phyloP scores from a whole-genome alignment of 2,113 vertebrate species.

The Numenius arquata region DNA sequence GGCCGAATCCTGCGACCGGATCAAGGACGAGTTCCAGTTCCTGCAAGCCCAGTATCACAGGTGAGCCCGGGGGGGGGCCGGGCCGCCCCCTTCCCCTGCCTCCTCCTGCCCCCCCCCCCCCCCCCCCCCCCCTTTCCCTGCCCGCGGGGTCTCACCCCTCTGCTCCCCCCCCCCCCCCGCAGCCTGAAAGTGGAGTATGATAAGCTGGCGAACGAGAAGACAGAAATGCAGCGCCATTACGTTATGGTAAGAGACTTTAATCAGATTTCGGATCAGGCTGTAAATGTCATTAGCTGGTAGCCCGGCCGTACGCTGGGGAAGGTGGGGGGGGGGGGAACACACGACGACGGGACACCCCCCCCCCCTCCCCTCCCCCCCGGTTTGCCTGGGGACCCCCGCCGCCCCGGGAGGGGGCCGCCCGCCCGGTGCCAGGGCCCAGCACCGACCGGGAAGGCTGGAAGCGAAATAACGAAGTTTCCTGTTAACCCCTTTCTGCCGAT shows the following conservation, averaged over 20 bases:
- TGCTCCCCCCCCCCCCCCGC: neutral
- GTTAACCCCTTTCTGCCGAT: neutral
- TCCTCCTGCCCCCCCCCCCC: neutral
- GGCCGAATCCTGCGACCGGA: constrained; percentile 91
- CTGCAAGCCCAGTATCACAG: constrained; percentile 95
- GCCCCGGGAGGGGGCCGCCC: too few relatives aligned
- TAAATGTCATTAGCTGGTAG: neutral
- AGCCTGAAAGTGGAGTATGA: constrained; percentile 95
- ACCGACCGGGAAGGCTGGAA: neutral
- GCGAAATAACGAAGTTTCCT: neutral
- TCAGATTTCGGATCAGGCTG: constrained; percentile 32
- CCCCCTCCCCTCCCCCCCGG: too few relatives aligned
- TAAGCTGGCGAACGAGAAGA: constrained; percentile 95
- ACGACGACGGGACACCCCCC: too few relatives aligned
- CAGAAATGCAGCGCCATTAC: constrained; percentile 97
- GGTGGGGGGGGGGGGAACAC: too few relatives aligned
- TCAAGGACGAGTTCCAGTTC: constrained; percentile 97
- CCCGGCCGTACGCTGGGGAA: neutral
- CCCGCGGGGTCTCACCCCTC: neutral
- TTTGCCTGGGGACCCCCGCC: too few relatives aligned
- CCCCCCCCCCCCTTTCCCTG: neutral
- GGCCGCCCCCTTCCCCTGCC: neutral
- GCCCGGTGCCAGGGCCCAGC: neutral
- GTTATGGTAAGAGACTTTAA: constrained; percentile 88
- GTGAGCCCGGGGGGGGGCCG: constrained; percentile 63